Percentiles rank a stretch among this genome's conserved stretches.
Conservation (phyloP, 2,888 invertebrate genomes). For the Sacculina carcini region DNA sequence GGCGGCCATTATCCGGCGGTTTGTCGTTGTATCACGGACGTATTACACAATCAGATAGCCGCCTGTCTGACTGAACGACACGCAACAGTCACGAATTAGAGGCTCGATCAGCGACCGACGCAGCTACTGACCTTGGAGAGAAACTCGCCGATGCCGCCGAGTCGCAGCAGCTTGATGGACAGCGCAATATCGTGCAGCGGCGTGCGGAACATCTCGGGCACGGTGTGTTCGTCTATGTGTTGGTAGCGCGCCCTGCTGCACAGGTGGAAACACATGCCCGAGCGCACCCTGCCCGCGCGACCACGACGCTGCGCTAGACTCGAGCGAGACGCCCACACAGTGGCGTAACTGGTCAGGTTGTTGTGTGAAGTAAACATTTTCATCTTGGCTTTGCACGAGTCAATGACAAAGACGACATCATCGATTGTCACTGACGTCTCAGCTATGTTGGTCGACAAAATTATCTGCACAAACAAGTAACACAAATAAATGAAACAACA, state of each 20-base stretch:
- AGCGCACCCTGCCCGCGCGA: conserved; percentile 77
- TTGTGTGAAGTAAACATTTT: conserved; percentile 94
- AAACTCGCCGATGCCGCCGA: conserved; percentile 82
- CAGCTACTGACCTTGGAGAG: conserved; percentile 37
- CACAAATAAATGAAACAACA: conserved; percentile 9
- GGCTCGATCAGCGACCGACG: too few species aligned
- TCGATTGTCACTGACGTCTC: conserved; percentile 96
- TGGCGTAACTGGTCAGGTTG: conserved; percentile 95
- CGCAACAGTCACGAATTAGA: too few species aligned
- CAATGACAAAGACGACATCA: conserved; percentile 92
- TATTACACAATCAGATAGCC: too few species aligned
- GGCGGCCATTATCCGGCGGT: too few species aligned
- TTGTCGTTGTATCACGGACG: too few species aligned
- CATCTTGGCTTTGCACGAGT: conserved; percentile 90
- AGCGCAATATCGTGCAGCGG: conserved; percentile 83
- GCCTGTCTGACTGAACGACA: too few species aligned
- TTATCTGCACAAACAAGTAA: conserved; percentile 36
- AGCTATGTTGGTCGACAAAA: conserved; percentile 89
- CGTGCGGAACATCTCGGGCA: conserved; percentile 92
- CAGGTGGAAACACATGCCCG: conserved; percentile 79
- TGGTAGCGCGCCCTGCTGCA: conserved; percentile 47
- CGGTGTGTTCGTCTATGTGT: conserved; percentile 59
- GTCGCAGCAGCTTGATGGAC: conserved; percentile 59
- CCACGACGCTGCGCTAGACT: conserved; percentile 86
- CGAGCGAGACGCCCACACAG: conserved; percentile 81